Evolutionary conservation across 2,797 vertebrate species (phyloP).

Genomic region (Semaprochilodus insignis): DNA sequence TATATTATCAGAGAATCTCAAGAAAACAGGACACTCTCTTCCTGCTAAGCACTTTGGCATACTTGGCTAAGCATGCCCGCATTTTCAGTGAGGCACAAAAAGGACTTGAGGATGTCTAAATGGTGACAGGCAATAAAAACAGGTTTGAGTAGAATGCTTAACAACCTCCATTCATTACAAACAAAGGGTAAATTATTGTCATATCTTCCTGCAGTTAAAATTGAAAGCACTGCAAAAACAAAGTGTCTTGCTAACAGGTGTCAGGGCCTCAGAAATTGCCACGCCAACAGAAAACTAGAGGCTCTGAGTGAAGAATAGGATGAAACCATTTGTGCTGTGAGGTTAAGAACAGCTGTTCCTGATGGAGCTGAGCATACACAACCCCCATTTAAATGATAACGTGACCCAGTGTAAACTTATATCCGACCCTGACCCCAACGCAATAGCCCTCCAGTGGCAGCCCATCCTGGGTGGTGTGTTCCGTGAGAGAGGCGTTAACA

Average conservation of each 20-base stretch:
- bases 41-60: background rate
- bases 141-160: conserved; percentile 51
- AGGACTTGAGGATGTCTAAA: conserved; percentile 46
- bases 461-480: conserved; percentile 28
- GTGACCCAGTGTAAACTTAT: conserved; percentile 44
- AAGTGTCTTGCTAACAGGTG: conserved; percentile 59
- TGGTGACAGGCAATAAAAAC: conserved; percentile 58
- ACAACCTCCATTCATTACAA: conserved; percentile 67
- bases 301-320: conserved; percentile 7
- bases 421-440: conserved; percentile 30
- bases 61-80: background rate
- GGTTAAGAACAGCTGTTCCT: conserved; percentile 43
- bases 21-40: background rate
- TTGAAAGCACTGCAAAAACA: conserved; percentile 57
- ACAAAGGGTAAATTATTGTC: conserved; percentile 56
- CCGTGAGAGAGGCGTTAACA: conserved; percentile 38
- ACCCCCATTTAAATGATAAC: conserved; percentile 23
- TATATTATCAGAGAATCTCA: conserved; percentile 1
- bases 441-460: background rate
- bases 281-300: conserved; percentile 9
- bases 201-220: conserved; percentile 69
- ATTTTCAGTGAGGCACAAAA: background rate
- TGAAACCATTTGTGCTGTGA: conserved; percentile 24
- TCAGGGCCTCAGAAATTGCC: conserved; percentile 26
- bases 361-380: conserved; percentile 9